Evolutionary conservation across 2,113 vertebrate genomes (phyloP), one percentile per base, ranked within the genome.

Genomic region (Epinephelus fuscoguttatus): DNA sequence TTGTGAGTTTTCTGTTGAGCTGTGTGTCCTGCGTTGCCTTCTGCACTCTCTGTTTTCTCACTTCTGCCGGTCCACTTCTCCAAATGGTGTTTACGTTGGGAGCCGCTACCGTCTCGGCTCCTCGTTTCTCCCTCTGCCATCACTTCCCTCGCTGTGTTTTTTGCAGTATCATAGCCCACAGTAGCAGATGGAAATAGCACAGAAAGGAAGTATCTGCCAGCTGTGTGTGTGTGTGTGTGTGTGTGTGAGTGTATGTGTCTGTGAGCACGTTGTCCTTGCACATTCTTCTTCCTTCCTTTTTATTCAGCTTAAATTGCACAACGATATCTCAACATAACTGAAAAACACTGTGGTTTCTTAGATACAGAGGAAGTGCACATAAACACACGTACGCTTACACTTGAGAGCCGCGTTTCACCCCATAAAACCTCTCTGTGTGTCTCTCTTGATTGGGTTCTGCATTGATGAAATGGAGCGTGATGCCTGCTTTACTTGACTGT

Each of bases 101-200:
- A 81, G 59, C 53, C 55, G 0, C 23, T 53, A 33, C 66, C 1
- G 57, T 75, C 64, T 71, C 17, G 0, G 19, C 75, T 33, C 81
- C 86, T 79, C 68, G 13, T 82, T 77, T 73, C 64, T 55, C 62
- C 70, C 61, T 68, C 88, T 72, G 72, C 83, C 78, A 49, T 75
- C 52, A 61, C 77, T 80, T 76, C 52, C 37, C 25, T 49, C 55
- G 19, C 53, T 74, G 47, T 68, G 49, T 69, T 74, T 85, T 82
- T 92, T 85, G 95, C 96, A 19, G 78, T 82, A 15, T 94, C 92
- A 60, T 94, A 94, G 10, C 94, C 95, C 62, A 94, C 96, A 14
- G 96, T 96, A 91, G 84, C 94, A 62, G 96, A 97, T 92, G 94
- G 80, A 94, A 94, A 93, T 94, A 89, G 90, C 90, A 67, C 86